Evolutionary conservation across 2,888 invertebrate species (phyloP).

Genomic region (Heliconius aoede): DNA sequence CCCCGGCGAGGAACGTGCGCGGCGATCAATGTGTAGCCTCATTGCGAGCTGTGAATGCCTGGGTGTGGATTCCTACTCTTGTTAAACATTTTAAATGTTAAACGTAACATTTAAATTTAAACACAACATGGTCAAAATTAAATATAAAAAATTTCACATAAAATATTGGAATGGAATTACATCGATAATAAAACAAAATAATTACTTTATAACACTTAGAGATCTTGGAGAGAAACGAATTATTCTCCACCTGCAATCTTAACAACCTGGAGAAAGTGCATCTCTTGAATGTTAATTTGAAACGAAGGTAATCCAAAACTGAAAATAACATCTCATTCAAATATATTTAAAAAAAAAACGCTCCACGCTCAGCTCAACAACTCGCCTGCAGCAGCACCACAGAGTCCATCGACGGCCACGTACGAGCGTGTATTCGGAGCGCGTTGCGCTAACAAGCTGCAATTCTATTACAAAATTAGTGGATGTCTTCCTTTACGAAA

Average conservation of each 20-base stretch:
- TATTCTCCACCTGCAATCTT: not conserved
- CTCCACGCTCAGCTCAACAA: slow-evolving; percentile 26
- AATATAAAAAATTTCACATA: too few relatives aligned
- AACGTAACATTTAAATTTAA: not conserved
- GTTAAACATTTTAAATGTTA: slow-evolving; percentile 32
- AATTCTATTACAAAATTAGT: slow-evolving; percentile 79
- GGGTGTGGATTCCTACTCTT: not conserved
- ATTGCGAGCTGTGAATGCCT: slow-evolving; percentile 49
- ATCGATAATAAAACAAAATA: not conserved
- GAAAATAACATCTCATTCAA: not conserved
- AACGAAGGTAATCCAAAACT: not conserved
- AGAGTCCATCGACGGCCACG: slow-evolving; percentile 57
- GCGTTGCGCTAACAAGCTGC: slow-evolving; percentile 76
- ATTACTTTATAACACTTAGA: not conserved
- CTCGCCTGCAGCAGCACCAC: slow-evolving; percentile 52
- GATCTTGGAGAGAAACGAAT: not conserved
- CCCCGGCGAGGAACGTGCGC: slow-evolving; percentile 63
- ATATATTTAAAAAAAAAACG: not conserved
- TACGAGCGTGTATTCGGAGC: slow-evolving; percentile 70
- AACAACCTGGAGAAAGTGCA: not conserved
- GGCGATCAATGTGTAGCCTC: slow-evolving; percentile 45
- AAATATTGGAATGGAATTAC: too few relatives aligned
- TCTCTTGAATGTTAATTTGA: not conserved
- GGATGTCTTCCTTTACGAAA: slow-evolving; percentile 63
- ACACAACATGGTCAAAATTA: too few relatives aligned